phyloP scores from a whole-genome alignment of 2,888 invertebrate species.

The Enchytraeus crypticus region DNA sequence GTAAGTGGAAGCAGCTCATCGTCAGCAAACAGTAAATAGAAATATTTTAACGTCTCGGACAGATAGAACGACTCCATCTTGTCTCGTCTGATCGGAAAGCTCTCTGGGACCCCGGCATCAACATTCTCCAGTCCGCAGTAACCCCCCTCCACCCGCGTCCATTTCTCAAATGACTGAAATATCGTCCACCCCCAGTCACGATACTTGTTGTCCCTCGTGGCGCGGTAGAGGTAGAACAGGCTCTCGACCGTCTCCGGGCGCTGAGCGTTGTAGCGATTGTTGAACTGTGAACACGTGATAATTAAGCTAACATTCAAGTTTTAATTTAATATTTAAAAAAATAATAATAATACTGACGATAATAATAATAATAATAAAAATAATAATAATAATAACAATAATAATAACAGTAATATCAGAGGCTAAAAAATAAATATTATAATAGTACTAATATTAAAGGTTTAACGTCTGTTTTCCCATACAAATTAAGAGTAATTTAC shows the following conservation, averaged over 20 bases:
- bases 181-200: constrained; percentile 98
- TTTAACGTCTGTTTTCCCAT: too few relatives aligned
- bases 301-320: too few relatives aligned
- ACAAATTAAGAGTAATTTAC: too few relatives aligned
- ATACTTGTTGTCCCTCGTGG: constrained; percentile 87
- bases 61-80: constrained; percentile 98
- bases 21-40: constrained; percentile 84
- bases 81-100: constrained; percentile 66
- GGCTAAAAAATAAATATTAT: too few relatives aligned
- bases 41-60: constrained; percentile 96
- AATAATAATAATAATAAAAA: too few relatives aligned
- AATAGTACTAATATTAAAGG: too few relatives aligned
- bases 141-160: constrained; percentile 72
- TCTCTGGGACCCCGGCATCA: constrained; percentile 69
- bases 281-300: constrained; percentile 43
- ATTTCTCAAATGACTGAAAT: constrained; percentile 82
- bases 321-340: too few relatives aligned
- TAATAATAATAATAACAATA: too few relatives aligned
- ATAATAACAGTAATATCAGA: too few relatives aligned
- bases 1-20: constrained; percentile 86
- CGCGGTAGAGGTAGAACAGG: constrained; percentile 87
- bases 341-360: too few relatives aligned
- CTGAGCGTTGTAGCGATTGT: constrained; percentile 86
- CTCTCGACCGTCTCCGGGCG: constrained; percentile 95
- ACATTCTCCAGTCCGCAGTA: constrained; percentile 91